Evolutionary conservation across 2,113 vertebrate species (phyloP).

Genomic region (Oceanites oceanicus): DNA sequence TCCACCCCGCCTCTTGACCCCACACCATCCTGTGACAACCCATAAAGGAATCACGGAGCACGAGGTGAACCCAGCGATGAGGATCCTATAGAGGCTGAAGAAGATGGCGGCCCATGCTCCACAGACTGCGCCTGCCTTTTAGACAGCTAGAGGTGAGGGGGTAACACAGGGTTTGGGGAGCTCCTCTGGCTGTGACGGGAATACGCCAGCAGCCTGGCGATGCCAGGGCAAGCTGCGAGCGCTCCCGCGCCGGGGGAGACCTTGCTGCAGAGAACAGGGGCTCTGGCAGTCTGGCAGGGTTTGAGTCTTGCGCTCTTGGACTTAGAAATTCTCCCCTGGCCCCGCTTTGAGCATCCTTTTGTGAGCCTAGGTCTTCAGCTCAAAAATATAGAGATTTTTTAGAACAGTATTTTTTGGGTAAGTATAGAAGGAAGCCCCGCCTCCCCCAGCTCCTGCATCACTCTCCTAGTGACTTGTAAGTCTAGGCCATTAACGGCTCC

Average conservation of each 20-base stretch:
- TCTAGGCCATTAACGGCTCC: conserved; percentile 75
- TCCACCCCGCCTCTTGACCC: neutral
- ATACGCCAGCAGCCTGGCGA: neutral
- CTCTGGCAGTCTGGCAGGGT: neutral
- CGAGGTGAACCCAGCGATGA: neutral
- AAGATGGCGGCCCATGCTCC: neutral
- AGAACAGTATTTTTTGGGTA: conserved; percentile 24
- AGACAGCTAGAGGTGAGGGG: neutral
- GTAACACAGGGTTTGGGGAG: neutral
- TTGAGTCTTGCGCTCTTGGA: neutral
- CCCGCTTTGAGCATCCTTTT: neutral
- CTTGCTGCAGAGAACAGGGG: neutral
- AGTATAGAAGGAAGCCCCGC: conserved; percentile 17
- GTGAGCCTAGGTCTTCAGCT: neutral
- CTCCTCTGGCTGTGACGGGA: neutral
- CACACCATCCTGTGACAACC: neutral
- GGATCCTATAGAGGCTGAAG: neutral
- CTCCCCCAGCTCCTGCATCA: conserved; percentile 28
- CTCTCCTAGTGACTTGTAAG: conserved; percentile 57
- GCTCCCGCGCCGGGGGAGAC: neutral
- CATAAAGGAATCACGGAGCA: neutral
- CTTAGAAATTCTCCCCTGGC: neutral
- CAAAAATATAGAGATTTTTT: conserved; percentile 13
- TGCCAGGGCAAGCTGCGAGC: neutral
- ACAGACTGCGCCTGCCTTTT: accelerated